These are phyloP conservation scores for Ditylenchus weischeri DNA, from an alignment of 2,888 invertebrate species.

Conservation along the genomic window DNA sequence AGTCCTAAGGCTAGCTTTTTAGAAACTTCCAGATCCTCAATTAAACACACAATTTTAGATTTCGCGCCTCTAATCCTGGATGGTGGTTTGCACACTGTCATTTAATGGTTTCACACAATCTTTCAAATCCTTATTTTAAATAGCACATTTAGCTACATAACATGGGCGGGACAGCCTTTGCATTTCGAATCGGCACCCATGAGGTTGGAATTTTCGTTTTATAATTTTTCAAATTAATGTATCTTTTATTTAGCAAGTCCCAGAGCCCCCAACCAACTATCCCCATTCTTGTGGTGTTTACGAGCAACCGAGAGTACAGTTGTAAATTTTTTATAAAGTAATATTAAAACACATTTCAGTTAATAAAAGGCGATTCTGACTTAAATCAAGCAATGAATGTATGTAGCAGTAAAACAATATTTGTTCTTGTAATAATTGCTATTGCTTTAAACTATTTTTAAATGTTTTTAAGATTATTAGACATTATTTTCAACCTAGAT, in stretches of 20 bases:
- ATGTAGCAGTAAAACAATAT: too few species aligned
- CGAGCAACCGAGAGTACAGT: slow-evolving; percentile 14
- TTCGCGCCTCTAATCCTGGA: slow-evolving; percentile 58
- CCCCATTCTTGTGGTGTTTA: slow-evolving; percentile 45
- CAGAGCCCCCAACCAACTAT: slow-evolving; percentile 42
- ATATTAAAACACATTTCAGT: too few species aligned
- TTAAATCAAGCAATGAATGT: too few species aligned
- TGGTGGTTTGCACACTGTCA: slow-evolving; percentile 57
- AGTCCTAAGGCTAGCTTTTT: slow-evolving; percentile 42
- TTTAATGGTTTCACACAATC: slow-evolving; percentile 31
- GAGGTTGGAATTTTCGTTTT: background rate
- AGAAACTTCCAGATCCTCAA: background rate
- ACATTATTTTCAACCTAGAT: too few species aligned
- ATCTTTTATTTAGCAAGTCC: slow-evolving; percentile 40
- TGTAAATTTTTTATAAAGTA: too few species aligned
- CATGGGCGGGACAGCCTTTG: slow-evolving; percentile 57
- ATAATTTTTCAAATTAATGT: background rate
- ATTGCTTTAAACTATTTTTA: too few species aligned
- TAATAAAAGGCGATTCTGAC: too few species aligned
- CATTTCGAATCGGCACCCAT: slow-evolving; percentile 49
- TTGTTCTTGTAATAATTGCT: too few species aligned
- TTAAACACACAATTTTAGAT: slow-evolving; percentile 36
- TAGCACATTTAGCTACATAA: slow-evolving; percentile 49
- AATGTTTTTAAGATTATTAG: too few species aligned
- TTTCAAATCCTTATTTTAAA: background rate